Conservation (phyloP, 2,888 invertebrate genomes). For the Nomada lathburiana region DNA sequence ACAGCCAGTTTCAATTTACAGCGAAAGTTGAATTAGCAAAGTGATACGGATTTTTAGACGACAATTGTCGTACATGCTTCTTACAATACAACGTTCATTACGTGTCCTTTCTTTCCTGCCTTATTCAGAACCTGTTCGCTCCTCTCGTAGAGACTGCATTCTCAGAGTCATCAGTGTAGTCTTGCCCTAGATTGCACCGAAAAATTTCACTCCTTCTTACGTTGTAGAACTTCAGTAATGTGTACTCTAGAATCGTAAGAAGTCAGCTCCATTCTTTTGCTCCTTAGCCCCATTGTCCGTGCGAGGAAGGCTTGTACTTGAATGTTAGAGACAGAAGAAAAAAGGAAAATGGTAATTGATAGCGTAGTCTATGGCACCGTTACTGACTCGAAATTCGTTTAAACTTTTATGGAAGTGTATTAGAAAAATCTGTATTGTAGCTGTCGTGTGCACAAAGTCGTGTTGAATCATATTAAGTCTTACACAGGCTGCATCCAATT, state of each 20-base stretch:
- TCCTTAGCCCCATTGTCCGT: neutral
- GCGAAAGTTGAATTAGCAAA: neutral
- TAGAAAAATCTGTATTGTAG: too few species aligned
- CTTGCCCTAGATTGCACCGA: constrained; percentile 39
- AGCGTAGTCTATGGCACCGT: too few species aligned
- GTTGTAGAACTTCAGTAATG: constrained; percentile 9
- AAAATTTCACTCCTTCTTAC: constrained; percentile 14
- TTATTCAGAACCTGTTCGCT: constrained; percentile 21
- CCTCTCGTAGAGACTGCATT: constrained; percentile 22
- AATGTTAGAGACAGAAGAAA: too few species aligned
- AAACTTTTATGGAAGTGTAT: too few species aligned
- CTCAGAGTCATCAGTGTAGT: constrained; percentile 17
- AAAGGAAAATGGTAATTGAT: too few species aligned
- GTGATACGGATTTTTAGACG: neutral
- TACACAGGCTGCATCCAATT: too few species aligned
- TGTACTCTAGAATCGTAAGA: constrained; percentile 15
- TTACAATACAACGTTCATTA: constrained; percentile 33
- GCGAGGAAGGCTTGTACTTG: neutral
- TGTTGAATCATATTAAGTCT: too few species aligned
- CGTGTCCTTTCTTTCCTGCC: constrained; percentile 6
- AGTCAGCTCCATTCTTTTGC: neutral
- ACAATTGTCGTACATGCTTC: neutral
- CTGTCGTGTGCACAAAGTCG: too few species aligned
- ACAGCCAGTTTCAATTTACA: too few species aligned
- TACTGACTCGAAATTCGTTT: too few species aligned